Evolutionary conservation across 2,113 vertebrate genomes (phyloP), one percentile per base, ranked within the genome.

Genomic region (Aepyceros melampus): DNA sequence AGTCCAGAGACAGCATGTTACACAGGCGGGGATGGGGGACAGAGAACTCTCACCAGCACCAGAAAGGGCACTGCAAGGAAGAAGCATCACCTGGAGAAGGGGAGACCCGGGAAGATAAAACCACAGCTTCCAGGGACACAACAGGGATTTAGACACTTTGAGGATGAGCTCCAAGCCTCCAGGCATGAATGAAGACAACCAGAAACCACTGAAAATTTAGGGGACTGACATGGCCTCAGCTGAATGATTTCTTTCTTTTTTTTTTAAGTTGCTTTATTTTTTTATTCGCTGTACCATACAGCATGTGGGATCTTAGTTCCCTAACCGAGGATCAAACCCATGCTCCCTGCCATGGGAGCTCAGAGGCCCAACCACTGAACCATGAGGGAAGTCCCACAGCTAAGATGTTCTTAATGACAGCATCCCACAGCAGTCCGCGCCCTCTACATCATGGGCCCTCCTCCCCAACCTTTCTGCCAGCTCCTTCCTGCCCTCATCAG

Each of bases 1-100:
- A n/a, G 6, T 33, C 7, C 6, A 4, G n/a, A 86, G 25, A 47
- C 2, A 15, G 11, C 1, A 33, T 0, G 8, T 33, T 2, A n/a
- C 31, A 43, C 8, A 64, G 64, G 74, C 2, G 0, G 33, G 40
- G 25, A 40, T 49, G 17, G 74, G n/a, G 25, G 25, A 6, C 11
- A 5, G 45, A 6, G 16, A 51, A 56, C 33, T 33, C 49, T 71
- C 5, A 1, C 21, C 45, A 25, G 23, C 56, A 82, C 53, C 60
- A 36, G 51, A 71, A 49, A 94, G 88, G 87, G 36, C 55, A 13
- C 19, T 3, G 76, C 47, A 36, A 79, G 89, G 78, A 51, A 17
- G 33, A 64, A 5, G 31, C 36, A 71, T 9, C 19, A 17, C 11
- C 49, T 33, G 4, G 43, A 81, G 55, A 60, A 67, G 11, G 84